Evolutionary conservation across 2,888 invertebrate species (phyloP), one percentile per base, ranked within the genome.

Genomic region (Acronicta leporina): DNA sequence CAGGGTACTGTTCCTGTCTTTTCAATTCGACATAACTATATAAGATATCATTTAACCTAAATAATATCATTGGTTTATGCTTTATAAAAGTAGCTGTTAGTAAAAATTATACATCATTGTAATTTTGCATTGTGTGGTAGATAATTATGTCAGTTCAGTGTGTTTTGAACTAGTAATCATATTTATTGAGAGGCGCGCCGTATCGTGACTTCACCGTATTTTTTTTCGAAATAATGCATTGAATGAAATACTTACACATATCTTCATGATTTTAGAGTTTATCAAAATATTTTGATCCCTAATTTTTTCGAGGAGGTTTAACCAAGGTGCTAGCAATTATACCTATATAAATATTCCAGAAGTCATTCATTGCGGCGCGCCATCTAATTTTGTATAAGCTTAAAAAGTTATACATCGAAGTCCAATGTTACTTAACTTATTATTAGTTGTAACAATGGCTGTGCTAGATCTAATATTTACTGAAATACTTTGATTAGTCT

Each of bases 361-460:
- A 13, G 43, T 41, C 27, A 47, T 15, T 9, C 11, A 47, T 38
- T 41, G 11, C 35, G 38, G 42, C 46, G 42, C 11, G 16, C 46
- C 43, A 30, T 53, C 16, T 14, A 44, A 14, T 38, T 45, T 54
- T 30, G 20, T 56, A 53, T 55, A 30, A 44, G 44, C 55, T 59
- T 62, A 60, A 52, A 56, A 57, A 48, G n/a, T 59, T 57, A 56
- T 74, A 73, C 65, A 77, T 73, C 69, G 62, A 79, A 81, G 79
- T 77, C 82, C 80, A 84, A 82, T 85, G 87, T 86, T 86, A 85
- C 86, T 82, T 77, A 78, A 79, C 74, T 77, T 52, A 57, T 43
- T 67, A 70, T 68, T 69, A 77, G 68, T 77, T 75, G 84, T 87
- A 85, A 78, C 82, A 83, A 78, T 78, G 86, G 87, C 86, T 87